Base-by-base conservation (phyloP, 2,113 vertebrate species). In the Corydoras sp. region DNA sequence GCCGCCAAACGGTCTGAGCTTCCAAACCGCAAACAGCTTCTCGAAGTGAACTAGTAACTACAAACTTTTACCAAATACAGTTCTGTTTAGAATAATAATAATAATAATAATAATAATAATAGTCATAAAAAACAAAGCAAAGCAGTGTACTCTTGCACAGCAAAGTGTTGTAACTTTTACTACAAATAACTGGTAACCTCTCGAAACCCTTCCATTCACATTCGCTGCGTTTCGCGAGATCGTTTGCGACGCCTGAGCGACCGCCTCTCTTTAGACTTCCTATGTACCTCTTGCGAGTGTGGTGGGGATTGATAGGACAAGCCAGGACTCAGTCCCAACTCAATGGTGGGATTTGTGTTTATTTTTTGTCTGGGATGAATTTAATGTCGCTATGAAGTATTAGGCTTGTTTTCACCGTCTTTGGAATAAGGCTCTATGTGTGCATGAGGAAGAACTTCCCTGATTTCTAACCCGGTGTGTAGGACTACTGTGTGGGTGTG, bases 11-110 rank as follows among this genome's bases (percentile, higher is more conserved):
- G 91, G 93, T 94, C 92, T 90, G 84, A 89, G 85, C 80, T 74
- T 83, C 89, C 89, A 93, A 93, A 94, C 93, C 90, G 92, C 87
- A 91, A 94, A 97, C 94, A 95, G 93, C 92, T 93, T 92, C 89
- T 87, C 87, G 85, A 84, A 91, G 91, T 93, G 91, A 95, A 93
- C 93, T 92, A 93, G 88, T 86, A 91, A 93, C 93, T 94, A 98
- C 94, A 98, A 95, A 98, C 94, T 94, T 92, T 94, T 93, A 96
- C 91, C 94, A 96, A 95, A 95, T 93, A 97, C 92, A 92, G 88
- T 93, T 94, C 88, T 93, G 85, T 93, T 94, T 72, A 94, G 92
- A 72, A 89, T 35, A 97, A n/a, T 14, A 68, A n/a, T n/a, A n/a
- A n/a, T n/a, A n/a, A n/a, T n/a, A n/a, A n/a, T n/a, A n/a, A n/a